These are phyloP conservation scores for Dysidea cf. avara DNA, from an alignment of 37 sponge, comb jelly and placozoan species.

Conservation along the genomic window DNA sequence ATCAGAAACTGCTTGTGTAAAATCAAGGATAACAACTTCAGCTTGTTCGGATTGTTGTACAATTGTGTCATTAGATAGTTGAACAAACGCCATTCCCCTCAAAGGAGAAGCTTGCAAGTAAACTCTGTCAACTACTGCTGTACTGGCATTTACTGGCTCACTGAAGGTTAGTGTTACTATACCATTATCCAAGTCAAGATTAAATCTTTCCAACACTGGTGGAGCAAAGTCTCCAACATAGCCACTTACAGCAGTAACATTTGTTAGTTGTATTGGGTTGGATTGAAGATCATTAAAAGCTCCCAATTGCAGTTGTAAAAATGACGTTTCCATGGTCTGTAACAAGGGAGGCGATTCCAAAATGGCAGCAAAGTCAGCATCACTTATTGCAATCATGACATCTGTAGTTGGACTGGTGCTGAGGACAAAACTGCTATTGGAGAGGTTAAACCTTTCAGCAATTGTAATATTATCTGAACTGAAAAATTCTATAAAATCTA, in stretches of 20 bases:
- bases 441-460: conserved; percentile 31
- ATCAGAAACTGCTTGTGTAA: conserved; percentile 15
- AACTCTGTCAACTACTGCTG: conserved; percentile 21
- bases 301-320: conserved; percentile 33
- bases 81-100: conserved; percentile 7
- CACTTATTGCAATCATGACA: conserved; percentile 45
- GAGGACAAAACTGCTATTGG: conserved; percentile 29
- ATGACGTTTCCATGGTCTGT: conserved; percentile 44
- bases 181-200: conserved; percentile 49
- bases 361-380: conserved; percentile 51
- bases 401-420: conserved; percentile 42
- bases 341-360: conserved; percentile 37
- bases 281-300: conserved; percentile 43
- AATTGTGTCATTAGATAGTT: conserved; percentile 19
- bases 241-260: conserved; percentile 12
- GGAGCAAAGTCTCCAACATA: conserved; percentile 67
- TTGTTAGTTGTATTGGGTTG: conserved; percentile 8
- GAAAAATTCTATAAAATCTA: too few species aligned
- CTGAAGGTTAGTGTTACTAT: conserved; percentile 62
- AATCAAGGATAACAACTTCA: conserved; percentile 26
- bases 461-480: too few species aligned
- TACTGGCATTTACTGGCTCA: conserved; percentile 64
- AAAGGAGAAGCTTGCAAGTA: conserved; percentile 38
- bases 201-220: conserved; percentile 56
- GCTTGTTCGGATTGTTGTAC: conserved; percentile 1